A percentile compares a stretch with the other conserved stretches of the same genome.
Conservation (phyloP, 2,797 vertebrate species). For the Nothura maculosa region DNA sequence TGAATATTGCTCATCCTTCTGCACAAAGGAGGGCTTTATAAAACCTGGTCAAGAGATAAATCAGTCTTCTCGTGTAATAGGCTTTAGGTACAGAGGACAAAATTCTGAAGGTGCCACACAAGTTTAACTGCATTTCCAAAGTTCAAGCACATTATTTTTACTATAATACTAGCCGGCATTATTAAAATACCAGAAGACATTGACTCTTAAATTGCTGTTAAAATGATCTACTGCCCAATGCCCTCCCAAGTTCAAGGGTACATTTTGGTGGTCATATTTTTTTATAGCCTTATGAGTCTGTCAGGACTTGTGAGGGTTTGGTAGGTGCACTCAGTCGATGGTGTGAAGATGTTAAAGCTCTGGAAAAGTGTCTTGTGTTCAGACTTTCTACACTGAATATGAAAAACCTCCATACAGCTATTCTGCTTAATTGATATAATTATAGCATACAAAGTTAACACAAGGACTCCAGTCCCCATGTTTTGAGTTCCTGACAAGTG, state of each 20-base stretch:
- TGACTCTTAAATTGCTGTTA: neutral
- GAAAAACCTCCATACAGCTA: neutral
- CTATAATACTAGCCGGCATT: neutral
- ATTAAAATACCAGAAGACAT: constrained; percentile 31
- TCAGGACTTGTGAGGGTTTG: neutral
- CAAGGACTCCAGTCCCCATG: neutral
- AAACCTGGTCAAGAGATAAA: constrained; percentile 19
- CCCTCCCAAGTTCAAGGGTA: constrained; percentile 26
- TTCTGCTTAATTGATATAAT: neutral
- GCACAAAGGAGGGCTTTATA: neutral
- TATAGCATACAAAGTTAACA: neutral
- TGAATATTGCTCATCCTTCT: neutral
- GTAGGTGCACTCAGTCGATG: rapidly evolving
- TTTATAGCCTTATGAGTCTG: neutral
- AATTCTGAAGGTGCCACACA: neutral
- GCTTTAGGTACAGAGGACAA: neutral
- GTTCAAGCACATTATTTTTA: constrained; percentile 53
- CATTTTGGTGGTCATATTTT: constrained; percentile 16
- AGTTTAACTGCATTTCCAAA: constrained; percentile 43
- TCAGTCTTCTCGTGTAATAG: neutral
- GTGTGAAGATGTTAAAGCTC: neutral
- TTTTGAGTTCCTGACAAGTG: neutral
- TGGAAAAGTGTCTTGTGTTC: neutral
- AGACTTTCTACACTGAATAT: neutral
- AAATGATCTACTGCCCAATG: constrained; percentile 6